phyloP scores from a whole-genome alignment of 92 coral and sea anemone species.

The Epizoanthus rinbou region DNA sequence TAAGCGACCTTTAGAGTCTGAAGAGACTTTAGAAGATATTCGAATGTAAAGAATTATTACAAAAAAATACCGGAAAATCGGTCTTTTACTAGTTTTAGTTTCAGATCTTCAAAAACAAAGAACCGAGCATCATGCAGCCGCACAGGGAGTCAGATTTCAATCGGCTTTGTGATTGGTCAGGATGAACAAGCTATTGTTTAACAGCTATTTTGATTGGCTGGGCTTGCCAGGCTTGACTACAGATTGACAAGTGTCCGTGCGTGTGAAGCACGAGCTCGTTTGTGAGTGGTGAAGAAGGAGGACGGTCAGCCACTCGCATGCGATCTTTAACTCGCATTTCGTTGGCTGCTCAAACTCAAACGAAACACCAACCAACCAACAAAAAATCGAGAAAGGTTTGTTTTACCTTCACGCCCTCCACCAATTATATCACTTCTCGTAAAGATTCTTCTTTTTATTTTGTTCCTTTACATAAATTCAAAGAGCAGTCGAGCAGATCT shows the following conservation, averaged over 20 bases:
- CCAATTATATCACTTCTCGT: constrained; percentile 93
- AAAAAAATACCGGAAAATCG: background rate
- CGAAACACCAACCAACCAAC: constrained; percentile 99
- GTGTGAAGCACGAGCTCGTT: constrained; percentile 90
- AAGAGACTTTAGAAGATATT: no score
- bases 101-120: constrained; percentile 21
- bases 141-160: constrained; percentile 38
- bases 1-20: no score
- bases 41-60: no score
- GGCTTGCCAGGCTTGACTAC: constrained; percentile 52
- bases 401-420: constrained; percentile 99
- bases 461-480: constrained; percentile 46
- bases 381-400: constrained; percentile 99
- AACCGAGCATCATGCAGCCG: constrained; percentile 39
- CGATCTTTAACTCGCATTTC: constrained; percentile 97
- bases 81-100: background rate
- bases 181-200: constrained; percentile 41
- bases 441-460: constrained; percentile 74
- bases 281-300: constrained; percentile 99
- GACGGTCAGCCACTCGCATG: constrained; percentile 95
- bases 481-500: constrained; percentile 37
- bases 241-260: constrained; percentile 87
- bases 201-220: constrained; percentile 59
- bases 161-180: constrained; percentile 58
- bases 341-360: constrained; percentile 99